Conservation (phyloP, 2,113 vertebrate genomes). For the Etheostoma spectabile region DNA sequence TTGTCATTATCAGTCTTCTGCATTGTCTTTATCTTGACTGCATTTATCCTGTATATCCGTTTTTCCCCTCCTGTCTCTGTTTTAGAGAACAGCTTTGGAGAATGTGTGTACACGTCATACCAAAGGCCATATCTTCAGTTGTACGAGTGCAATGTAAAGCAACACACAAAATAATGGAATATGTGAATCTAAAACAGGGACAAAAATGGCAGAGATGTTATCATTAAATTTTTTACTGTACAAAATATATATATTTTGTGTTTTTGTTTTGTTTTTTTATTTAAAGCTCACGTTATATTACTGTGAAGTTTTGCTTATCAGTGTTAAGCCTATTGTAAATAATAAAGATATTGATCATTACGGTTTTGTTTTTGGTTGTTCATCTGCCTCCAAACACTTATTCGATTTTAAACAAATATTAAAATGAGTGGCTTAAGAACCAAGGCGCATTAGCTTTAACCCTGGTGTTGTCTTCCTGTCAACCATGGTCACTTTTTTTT, state of each 20-base stretch:
- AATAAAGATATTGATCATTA: slow-evolving; percentile 85
- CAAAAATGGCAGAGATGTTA: slow-evolving; percentile 83
- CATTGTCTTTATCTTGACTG: slow-evolving; percentile 54
- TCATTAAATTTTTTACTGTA: slow-evolving; percentile 90
- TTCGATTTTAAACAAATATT: neutral
- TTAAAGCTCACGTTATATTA: slow-evolving; percentile 98
- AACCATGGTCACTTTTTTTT: too few species aligned
- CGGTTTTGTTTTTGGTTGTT: slow-evolving; percentile 16
- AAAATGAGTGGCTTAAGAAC: neutral
- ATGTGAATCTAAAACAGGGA: slow-evolving; percentile 86
- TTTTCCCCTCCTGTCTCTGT: slow-evolving; percentile 58
- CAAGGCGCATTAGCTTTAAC: neutral
- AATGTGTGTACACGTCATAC: slow-evolving; percentile 75
- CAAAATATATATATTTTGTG: slow-evolving; percentile 95
- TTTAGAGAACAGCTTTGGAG: slow-evolving; percentile 74
- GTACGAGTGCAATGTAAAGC: slow-evolving; percentile 86
- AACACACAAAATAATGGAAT: slow-evolving; percentile 75
- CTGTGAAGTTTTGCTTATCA: slow-evolving; percentile 98
- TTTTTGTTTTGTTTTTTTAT: slow-evolving; percentile 84
- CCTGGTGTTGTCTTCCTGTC: too few species aligned
- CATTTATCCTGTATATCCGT: slow-evolving; percentile 65
- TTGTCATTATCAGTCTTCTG: slow-evolving; percentile 31
- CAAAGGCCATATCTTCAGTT: slow-evolving; percentile 87
- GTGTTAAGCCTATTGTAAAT: slow-evolving; percentile 99
- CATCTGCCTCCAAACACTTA: neutral